Conservation (phyloP, 2,113 vertebrate genomes). For the Setophaga coronata region DNA sequence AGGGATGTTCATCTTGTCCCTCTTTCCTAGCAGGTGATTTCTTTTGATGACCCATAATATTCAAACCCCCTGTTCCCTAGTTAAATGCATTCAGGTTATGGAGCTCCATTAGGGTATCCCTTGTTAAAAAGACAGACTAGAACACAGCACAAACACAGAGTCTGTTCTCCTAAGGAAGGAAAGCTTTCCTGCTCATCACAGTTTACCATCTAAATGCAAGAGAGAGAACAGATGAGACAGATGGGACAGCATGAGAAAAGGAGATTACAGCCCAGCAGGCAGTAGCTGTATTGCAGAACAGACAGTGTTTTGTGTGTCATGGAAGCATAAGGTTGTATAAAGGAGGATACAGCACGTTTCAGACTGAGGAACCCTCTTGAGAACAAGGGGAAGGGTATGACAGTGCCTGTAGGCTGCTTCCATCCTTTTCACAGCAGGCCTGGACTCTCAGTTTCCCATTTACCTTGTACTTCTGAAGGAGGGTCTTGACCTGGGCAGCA, state of each 20-base stretch:
- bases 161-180: not conserved
- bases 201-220: not conserved
- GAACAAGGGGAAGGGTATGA: not conserved
- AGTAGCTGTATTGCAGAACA: not conserved
- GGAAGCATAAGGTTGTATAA: not conserved
- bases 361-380: not conserved
- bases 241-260: not conserved
- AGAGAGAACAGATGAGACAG: not conserved
- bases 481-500: slow-evolving; percentile 52
- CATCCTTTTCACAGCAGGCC: not conserved
- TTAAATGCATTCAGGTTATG: not conserved
- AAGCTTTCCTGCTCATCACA: not conserved
- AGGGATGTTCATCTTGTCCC: not conserved
- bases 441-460: not conserved
- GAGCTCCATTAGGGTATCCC: not conserved
- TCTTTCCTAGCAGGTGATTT: not conserved
- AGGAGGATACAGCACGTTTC: not conserved
- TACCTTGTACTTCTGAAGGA: slow-evolving; percentile 85
- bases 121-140: not conserved
- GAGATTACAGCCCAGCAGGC: not conserved
- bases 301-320: not conserved
- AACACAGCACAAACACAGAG: not conserved
- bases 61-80: not conserved
- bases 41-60: not conserved
- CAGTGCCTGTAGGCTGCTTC: not conserved